Percentiles rank a stretch among this genome's conserved stretches.
Conservation (phyloP, 2,797 vertebrate species). For the Rhynchotus rufescens region DNA sequence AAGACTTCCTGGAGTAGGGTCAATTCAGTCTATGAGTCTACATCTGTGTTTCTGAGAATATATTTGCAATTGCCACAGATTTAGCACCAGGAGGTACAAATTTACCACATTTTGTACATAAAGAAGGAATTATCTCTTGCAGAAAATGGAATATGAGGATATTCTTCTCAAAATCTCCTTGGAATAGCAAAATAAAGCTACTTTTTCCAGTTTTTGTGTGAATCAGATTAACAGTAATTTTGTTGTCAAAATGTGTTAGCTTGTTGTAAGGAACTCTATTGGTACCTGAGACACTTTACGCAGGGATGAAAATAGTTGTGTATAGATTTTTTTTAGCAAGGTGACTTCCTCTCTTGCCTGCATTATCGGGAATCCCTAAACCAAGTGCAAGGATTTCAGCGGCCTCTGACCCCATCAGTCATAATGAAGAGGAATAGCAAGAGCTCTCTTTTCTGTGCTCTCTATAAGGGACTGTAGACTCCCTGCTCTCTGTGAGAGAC, state of each 20-base stretch:
- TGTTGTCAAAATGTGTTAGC: neutral
- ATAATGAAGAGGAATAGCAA: neutral
- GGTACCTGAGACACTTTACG: neutral
- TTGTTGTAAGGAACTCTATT: neutral
- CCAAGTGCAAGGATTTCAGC: accelerated
- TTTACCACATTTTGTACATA: neutral
- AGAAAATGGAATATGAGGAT: neutral
- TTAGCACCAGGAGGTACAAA: neutral
- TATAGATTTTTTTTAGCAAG: neutral
- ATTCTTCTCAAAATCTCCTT: neutral
- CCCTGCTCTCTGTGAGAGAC: neutral
- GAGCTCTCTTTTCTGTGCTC: neutral
- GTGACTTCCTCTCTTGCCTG: neutral
- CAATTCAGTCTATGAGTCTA: neutral
- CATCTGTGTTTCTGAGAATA: neutral
- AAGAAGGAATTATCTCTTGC: neutral
- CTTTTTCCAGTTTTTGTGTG: neutral
- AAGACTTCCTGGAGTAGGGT: neutral
- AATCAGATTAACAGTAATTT: neutral
- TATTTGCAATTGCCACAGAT: neutral
- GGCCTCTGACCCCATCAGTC: neutral
- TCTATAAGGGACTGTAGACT: neutral
- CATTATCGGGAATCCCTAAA: accelerated
- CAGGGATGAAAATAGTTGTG: neutral
- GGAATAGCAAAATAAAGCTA: neutral